phyloP scores from a whole-genome alignment of 2,888 invertebrate genomes.

The Amorpha juglandis region DNA sequence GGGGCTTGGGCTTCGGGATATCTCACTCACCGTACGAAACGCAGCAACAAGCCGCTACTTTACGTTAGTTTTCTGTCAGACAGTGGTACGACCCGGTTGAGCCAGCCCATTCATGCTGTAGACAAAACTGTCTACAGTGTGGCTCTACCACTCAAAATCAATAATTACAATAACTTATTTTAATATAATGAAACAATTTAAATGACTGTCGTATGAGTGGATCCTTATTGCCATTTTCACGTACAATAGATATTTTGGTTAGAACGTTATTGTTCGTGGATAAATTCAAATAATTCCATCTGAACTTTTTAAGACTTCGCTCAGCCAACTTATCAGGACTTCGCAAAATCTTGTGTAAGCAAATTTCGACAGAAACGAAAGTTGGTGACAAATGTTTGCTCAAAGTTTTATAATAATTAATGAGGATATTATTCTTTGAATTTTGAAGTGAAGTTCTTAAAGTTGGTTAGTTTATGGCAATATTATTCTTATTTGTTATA shows the following conservation, averaged over 20 bases:
- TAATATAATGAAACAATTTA: too few relatives aligned
- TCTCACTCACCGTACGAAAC: too few relatives aligned
- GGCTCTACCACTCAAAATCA: too few relatives aligned
- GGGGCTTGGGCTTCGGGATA: too few relatives aligned
- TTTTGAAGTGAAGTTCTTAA: neutral
- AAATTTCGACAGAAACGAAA: conserved; percentile 14
- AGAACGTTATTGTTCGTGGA: neutral
- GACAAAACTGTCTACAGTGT: too few relatives aligned
- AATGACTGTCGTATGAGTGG: too few relatives aligned
- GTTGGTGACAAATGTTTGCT: conserved; percentile 6
- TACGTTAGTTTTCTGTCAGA: too few relatives aligned
- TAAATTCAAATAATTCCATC: neutral
- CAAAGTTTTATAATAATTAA: conserved; percentile 11
- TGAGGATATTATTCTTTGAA: neutral
- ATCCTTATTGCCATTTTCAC: neutral
- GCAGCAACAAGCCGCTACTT: too few relatives aligned
- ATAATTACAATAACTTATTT: too few relatives aligned
- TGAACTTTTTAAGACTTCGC: neutral
- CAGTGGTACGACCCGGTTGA: too few relatives aligned
- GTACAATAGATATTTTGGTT: neutral
- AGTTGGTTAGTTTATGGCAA: neutral
- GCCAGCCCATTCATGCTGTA: too few relatives aligned
- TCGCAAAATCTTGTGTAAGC: conserved; percentile 6
- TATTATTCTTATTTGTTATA: too few relatives aligned
- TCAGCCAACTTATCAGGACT: conserved; percentile 14